Conservation (phyloP, 2,113 vertebrate species). For the Apeltes quadracus region DNA sequence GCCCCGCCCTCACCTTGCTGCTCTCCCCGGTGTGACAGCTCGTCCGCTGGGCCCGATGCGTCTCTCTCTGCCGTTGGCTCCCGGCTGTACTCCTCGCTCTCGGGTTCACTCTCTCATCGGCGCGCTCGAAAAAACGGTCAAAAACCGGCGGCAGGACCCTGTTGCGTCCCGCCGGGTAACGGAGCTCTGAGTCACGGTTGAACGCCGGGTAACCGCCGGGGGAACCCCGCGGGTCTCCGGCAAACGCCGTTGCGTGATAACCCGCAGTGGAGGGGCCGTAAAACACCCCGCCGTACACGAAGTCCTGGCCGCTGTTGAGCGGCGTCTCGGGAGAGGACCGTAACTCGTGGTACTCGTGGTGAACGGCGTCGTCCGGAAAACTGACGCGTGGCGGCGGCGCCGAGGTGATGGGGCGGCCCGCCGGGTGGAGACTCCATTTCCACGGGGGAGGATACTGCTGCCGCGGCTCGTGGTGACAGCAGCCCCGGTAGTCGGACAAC, state of each 20-base stretch:
- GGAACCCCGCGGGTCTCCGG: slow-evolving; percentile 22
- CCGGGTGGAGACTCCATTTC: slow-evolving; percentile 86
- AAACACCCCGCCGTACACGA: slow-evolving; percentile 52
- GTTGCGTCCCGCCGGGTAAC: slow-evolving; percentile 79
- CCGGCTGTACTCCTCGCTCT: slow-evolving; percentile 78
- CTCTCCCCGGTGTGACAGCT: slow-evolving; percentile 64
- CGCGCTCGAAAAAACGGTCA: slow-evolving; percentile 89
- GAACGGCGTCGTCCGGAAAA: neutral
- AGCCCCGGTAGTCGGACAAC: slow-evolving; percentile 28
- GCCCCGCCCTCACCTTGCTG: slow-evolving; percentile 82
- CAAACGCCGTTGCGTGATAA: slow-evolving; percentile 72
- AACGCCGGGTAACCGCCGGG: neutral
- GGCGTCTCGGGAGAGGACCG: neutral
- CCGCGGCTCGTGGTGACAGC: slow-evolving; percentile 22
- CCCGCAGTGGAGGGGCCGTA: neutral
- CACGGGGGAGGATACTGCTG: slow-evolving; percentile 67
- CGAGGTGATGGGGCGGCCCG: slow-evolving; percentile 64
- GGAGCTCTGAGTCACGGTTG: slow-evolving; percentile 17
- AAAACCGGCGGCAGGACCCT: slow-evolving; percentile 87
- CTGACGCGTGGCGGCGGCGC: slow-evolving; percentile 11
- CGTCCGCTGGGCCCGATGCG: neutral
- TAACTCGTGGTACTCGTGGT: neutral
- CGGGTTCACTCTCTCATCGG: slow-evolving; percentile 70
- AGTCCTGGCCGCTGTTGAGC: slow-evolving; percentile 78
- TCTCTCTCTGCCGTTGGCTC: slow-evolving; percentile 77